Conservation (phyloP, 2,888 invertebrate genomes). For the Drosophila austrosaltans region DNA sequence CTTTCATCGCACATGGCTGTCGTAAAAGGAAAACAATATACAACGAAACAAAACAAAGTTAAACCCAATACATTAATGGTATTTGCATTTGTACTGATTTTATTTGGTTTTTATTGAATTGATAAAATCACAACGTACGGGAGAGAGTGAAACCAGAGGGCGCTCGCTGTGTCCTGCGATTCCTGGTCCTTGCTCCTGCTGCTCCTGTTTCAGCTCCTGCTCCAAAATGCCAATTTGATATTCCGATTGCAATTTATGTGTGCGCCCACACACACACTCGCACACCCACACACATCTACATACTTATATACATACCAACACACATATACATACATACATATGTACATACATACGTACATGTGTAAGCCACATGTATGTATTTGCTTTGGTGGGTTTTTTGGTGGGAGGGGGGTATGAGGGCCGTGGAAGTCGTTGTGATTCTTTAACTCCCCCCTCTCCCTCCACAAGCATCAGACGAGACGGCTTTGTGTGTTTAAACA, state of each 20-base stretch:
- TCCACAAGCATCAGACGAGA: constrained; percentile 8
- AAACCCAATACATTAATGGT: constrained; percentile 80
- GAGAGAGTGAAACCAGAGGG: constrained; percentile 45
- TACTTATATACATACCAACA: not conserved
- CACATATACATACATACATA: constrained; percentile 4
- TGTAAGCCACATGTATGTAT: constrained; percentile 36
- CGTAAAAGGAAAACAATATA: constrained; percentile 24
- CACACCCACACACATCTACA: constrained; percentile 8
- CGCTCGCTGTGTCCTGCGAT: constrained; percentile 36
- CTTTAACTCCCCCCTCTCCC: constrained; percentile 42
- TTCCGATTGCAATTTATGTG: constrained; percentile 78
- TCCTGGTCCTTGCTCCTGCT: constrained; percentile 22
- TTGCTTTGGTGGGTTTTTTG: constrained; percentile 10
- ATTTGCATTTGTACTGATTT: constrained; percentile 82
- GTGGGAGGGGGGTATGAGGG: constrained; percentile 28
- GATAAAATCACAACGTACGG: constrained; percentile 77
- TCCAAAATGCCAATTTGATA: constrained; percentile 72
- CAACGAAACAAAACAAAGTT: constrained; percentile 69
- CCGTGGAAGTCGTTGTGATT: constrained; percentile 59
- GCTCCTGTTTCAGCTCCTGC: constrained; percentile 28
- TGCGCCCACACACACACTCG: constrained; percentile 44
- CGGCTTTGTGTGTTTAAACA: constrained; percentile 65
- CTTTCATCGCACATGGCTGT: constrained; percentile 18
- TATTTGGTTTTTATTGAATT: constrained; percentile 83
- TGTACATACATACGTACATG: constrained; percentile 14